Conservation (phyloP, 2,797 vertebrate genomes). For the Malurus splendens region DNA sequence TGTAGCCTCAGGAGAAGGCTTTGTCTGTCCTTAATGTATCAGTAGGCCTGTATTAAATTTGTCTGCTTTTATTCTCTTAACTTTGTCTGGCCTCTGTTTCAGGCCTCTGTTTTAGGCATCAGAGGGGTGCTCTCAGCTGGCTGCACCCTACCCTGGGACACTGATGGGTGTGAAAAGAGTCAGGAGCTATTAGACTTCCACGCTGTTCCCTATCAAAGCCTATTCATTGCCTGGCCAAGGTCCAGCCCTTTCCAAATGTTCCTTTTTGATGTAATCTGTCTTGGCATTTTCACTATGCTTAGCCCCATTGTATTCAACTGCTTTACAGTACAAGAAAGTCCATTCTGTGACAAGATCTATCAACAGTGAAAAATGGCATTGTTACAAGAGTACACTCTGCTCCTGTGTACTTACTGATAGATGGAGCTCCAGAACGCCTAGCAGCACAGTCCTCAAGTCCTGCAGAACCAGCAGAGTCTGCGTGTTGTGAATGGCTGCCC, state of each 20-base stretch:
- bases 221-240: neutral
- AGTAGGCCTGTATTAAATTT: too few relatives aligned
- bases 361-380: neutral
- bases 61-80: too few relatives aligned
- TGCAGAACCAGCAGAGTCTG: neutral
- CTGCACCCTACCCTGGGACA: neutral
- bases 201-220: neutral
- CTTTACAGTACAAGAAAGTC: neutral
- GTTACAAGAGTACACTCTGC: neutral
- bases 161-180: neutral
- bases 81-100: too few relatives aligned
- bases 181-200: neutral
- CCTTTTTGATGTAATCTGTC: neutral
- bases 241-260: neutral
- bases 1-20: too few relatives aligned
- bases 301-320: neutral
- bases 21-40: too few relatives aligned
- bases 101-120: too few relatives aligned
- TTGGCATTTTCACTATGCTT: neutral
- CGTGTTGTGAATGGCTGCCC: neutral
- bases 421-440: neutral
- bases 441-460: neutral
- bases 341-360: neutral
- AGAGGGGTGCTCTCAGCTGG: neutral
- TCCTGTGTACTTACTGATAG: neutral